Conservation (phyloP, 2,888 invertebrate genomes). For the Polietes domitor region DNA sequence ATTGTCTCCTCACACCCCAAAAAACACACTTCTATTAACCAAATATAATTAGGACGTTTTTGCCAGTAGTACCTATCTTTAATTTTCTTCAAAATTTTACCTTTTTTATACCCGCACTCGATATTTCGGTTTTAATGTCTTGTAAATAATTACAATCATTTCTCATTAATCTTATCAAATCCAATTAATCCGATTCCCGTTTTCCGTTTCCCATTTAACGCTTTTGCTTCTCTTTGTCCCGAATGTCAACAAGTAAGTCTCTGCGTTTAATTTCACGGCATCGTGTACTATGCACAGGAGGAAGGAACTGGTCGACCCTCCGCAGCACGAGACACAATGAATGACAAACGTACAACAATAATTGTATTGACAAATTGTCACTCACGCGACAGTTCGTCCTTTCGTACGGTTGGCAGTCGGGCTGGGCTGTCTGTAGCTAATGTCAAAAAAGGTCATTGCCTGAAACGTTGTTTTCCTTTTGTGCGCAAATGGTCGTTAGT, state of each 20-base stretch:
- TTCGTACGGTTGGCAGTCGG: neutral
- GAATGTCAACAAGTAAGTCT: conserved; percentile 62
- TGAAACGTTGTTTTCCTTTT: conserved; percentile 17
- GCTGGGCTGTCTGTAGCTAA: conserved; percentile 57
- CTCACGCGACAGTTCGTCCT: conserved; percentile 46
- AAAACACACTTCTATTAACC: neutral
- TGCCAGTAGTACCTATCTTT: neutral
- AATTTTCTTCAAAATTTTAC: neutral
- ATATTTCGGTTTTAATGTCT: conserved; percentile 69
- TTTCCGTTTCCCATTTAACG: conserved; percentile 27
- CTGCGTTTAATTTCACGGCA: conserved; percentile 41
- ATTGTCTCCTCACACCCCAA: neutral
- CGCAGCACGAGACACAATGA: neutral
- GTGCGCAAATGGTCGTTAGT: conserved; percentile 14
- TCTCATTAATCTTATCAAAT: conserved; percentile 78
- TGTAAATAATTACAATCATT: conserved; percentile 74
- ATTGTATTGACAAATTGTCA: conserved; percentile 78
- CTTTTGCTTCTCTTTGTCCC: conserved; percentile 14
- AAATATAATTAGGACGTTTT: neutral
- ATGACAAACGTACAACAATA: conserved; percentile 70
- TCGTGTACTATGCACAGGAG: neutral
- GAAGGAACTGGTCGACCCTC: neutral
- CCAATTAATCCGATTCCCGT: conserved; percentile 75
- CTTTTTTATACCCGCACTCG: neutral
- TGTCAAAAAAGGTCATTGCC: conserved; percentile 63